These are phyloP conservation scores for Drosophila niveifrons DNA, from an alignment of 2,888 invertebrate species.

Conservation along the genomic window DNA sequence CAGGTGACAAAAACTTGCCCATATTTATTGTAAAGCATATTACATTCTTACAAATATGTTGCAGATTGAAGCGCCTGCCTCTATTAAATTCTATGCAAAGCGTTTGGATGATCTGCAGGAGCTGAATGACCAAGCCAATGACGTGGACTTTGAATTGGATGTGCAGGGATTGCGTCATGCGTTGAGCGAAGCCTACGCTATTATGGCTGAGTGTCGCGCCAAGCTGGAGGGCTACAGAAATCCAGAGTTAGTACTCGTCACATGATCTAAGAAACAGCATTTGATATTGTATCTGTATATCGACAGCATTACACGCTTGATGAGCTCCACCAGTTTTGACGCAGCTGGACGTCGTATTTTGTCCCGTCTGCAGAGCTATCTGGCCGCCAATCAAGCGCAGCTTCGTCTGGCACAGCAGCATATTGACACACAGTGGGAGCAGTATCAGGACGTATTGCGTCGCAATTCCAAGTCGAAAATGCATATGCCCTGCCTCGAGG, in stretches of 20 bases:
- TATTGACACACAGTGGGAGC: constrained; percentile 92
- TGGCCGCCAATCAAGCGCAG: constrained; percentile 91
- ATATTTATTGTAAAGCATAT: neutral
- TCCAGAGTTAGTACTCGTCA: constrained; percentile 76
- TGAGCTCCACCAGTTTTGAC: constrained; percentile 76
- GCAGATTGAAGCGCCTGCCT: constrained; percentile 87
- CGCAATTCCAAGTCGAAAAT: constrained; percentile 83
- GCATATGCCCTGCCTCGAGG: constrained; percentile 89
- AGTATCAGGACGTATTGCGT: constrained; percentile 87
- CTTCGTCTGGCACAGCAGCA: constrained; percentile 90
- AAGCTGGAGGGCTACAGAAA: constrained; percentile 83
- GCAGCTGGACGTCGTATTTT: constrained; percentile 87
- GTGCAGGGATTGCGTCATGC: constrained; percentile 86
- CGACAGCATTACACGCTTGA: constrained; percentile 77
- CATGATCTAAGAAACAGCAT: neutral
- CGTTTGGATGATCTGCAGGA: constrained; percentile 87
- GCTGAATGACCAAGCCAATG: constrained; percentile 88
- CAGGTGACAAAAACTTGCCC: constrained; percentile 57
- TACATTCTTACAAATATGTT: neutral
- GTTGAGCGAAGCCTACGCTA: constrained; percentile 85
- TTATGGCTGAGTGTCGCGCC: constrained; percentile 83
- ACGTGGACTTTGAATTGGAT: constrained; percentile 88
- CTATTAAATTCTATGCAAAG: constrained; percentile 86
- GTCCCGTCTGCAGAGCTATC: constrained; percentile 89
- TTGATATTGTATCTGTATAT: too few species aligned